Evolutionary conservation across 1,140 invertebrate genomes (phyloP).

Genomic region (Caenorhabditis briggsae): DNA sequence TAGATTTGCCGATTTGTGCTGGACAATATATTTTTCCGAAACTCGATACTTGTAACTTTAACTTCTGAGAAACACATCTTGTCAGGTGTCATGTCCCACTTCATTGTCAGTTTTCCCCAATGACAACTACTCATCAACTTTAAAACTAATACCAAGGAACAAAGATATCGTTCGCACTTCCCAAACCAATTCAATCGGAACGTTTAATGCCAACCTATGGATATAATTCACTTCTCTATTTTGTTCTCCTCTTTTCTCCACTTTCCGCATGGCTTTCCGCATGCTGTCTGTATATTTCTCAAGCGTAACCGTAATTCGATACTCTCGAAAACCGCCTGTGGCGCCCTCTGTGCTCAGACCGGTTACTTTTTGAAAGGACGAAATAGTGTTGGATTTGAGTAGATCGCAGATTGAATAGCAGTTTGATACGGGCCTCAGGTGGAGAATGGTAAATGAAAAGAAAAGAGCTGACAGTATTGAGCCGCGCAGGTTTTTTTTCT

Average conservation of each 20-base stretch:
- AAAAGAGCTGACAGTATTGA: constrained; percentile 36
- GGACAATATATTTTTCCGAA: not conserved
- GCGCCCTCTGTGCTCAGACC: constrained; percentile 1
- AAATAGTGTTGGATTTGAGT: not conserved
- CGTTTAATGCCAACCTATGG: not conserved
- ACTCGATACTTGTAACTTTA: constrained; percentile 4
- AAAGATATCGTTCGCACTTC: not conserved
- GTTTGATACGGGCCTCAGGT: not conserved
- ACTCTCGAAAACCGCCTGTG: constrained; percentile 31
- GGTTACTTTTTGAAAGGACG: constrained; percentile 21
- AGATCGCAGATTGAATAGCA: constrained; percentile 23
- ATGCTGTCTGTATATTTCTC: not conserved
- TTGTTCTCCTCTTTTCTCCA: not conserved
- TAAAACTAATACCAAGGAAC: no score
- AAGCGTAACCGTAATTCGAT: constrained; percentile 51
- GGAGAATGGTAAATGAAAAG: not conserved
- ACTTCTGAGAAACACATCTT: not conserved
- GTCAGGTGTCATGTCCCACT: constrained; percentile 30
- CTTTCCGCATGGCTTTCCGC: constrained; percentile 40
- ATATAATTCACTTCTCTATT: not conserved
- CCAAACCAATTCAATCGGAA: not conserved
- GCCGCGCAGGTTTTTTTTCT: constrained; percentile 12
- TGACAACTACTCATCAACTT: not conserved
- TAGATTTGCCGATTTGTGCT: no score
- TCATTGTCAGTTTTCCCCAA: not conserved